Base-by-base conservation (phyloP, 2,888 invertebrate genomes). In the Phyllotreta cruciferae region DNA sequence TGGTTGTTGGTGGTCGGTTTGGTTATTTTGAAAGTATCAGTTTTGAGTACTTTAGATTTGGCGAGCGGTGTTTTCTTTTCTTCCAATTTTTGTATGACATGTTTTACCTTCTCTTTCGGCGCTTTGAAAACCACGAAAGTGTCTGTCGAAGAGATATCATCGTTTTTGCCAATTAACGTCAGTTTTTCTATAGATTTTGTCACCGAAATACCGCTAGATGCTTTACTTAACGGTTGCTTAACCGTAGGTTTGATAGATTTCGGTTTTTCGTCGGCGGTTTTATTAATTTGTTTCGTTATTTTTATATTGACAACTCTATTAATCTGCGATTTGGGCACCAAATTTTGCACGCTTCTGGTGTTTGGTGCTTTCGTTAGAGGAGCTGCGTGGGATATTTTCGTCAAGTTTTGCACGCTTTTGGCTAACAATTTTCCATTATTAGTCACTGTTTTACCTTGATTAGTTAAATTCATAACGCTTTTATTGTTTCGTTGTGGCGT, bases 11-110 rank as follows among this genome's bases (percentile, higher is more conserved):
- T 8, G 8, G 11, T 14, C n/a, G 52, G 11, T 52, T 75, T 53
- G 6, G 63, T 4, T 39, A 66, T 45, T 44, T 65, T 68, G 47
- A 65, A 67, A 9, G 70, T 69, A 38, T 69, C 69, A 13, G 66
- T 73, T 41, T 68, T 69, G n/a, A 64, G 42, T 35, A 66, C 60
- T 56, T 64, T 70, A 4, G 62, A 53, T 10, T 64, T 63, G 34
- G 63, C 34, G 3, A 58, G 52, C 10, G 37, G 9, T 24, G 63
- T 53, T 36, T 64, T 70, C 8, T 24, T 24, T 14, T 60, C 68
- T 62, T 73, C 73, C 1, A 71, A 53, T 64, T 73, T 71, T 34
- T 72, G 67, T 6, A 73, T 67, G 1, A 69, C 73, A 8, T 61
- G 70, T 60, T 67, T 70, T 4, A 73, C 70, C 56, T 70, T 69